These are phyloP conservation scores for Nothocercus julius DNA, from an alignment of 2,113 vertebrate species.

Conservation along the genomic window DNA sequence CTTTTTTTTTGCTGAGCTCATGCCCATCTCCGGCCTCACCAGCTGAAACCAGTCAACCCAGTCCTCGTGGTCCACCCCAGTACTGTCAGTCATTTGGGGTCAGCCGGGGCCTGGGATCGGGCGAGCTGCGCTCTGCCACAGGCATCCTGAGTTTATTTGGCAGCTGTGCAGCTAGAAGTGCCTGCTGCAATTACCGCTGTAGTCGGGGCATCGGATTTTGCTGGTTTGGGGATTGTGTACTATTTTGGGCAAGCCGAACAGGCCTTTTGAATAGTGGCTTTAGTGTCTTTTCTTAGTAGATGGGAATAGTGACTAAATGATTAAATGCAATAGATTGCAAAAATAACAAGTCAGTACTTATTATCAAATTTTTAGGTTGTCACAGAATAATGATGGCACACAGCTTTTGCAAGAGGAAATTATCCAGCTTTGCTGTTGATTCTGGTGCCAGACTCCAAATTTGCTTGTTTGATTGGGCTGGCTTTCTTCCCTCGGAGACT, in stretches of 20 bases:
- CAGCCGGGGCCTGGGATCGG: no score
- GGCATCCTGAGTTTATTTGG: conserved; percentile 21
- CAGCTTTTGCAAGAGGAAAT: conserved; percentile 39
- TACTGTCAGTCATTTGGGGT: not conserved
- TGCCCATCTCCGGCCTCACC: not conserved
- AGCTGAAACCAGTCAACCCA: not conserved
- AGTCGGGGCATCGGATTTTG: not conserved
- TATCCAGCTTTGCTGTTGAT: not conserved
- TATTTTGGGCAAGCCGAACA: conserved; percentile 13
- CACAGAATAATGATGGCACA: conserved; percentile 8
- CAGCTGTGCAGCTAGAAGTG: conserved; percentile 15
- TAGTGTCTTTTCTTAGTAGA: not conserved
- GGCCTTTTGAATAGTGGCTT: not conserved
- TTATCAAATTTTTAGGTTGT: conserved; percentile 8
- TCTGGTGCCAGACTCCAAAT: conserved; percentile 13
- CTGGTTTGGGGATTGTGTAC: not conserved
- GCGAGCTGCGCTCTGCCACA: no score
- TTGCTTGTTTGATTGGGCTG: conserved; percentile 28
- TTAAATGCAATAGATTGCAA: not conserved
- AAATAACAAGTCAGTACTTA: conserved; percentile 33
- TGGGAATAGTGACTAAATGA: conserved; percentile 6
- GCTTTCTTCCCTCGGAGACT: not conserved
- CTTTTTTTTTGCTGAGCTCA: no score
- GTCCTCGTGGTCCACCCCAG: not conserved
- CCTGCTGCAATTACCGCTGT: not conserved